Evolutionary conservation across 2,888 invertebrate genomes (phyloP), one percentile per base, ranked within the genome.

Genomic region (Theodoxus fluviatilis): DNA sequence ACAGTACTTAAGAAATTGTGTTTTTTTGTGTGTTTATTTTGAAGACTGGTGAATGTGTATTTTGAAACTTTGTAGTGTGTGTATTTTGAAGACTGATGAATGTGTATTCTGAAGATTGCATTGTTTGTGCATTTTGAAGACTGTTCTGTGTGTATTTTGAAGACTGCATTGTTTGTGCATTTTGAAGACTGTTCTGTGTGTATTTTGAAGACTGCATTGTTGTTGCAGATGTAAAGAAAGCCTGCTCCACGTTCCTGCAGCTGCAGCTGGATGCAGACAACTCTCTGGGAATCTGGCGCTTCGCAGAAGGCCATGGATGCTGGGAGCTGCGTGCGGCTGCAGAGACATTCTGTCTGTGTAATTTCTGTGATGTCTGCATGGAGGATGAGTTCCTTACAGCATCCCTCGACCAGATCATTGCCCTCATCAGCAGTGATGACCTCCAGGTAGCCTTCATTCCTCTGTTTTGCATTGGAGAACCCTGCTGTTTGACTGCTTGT

Each of bases 211-310:
- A 25, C 2, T 52, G 12, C 18, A 22, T 35, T 64, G 6, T 31
- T 28, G 68, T 28, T 73, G 1, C 68, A 85, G 86, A 86, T 65
- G 85, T 86, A n/a, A 85, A 85, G 73, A 79, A 81, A 67, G 86
- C 85, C 0, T 86, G 86, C 71, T 84, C 84, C 69, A 76, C 84
- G 61, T 86, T 86, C 72, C 78, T 86, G n/a, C 82, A 84, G 74
- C 82, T 84, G 47, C 85, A 86, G 73, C 76, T 86, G 15, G 85
- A 86, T 74, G 81, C 83, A 28, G 79, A 83, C 47, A 86, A 86
- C 75, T 85, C 86, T 70, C 79, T 86, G 3, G 86, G 86, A 0
- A 86, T 86, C 52, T 82, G 84, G 67, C 80, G 83, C n/a, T 86
- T 86, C 78, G 86, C 86, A 55, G 86, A 86, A 73, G 81, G 81